Evolutionary conservation across 2,888 invertebrate genomes (phyloP), one percentile per base, ranked within the genome.

Genomic region (Hyppa rectilinea): DNA sequence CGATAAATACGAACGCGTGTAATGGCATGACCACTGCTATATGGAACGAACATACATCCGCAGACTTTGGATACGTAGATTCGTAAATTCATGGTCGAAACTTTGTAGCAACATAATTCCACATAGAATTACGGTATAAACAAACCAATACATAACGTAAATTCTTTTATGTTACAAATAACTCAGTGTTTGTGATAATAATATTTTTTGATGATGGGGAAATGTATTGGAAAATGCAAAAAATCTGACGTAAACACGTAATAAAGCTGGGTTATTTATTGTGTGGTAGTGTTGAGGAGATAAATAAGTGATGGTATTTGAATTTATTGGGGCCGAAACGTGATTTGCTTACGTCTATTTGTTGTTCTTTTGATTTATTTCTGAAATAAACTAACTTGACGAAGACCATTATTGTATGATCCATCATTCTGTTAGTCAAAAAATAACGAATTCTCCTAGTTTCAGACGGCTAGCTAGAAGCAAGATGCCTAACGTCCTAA

Each of bases 1-100:
- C 72, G 62, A 59, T 74, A 71, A 69, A 83, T 62, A 67, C 61
- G 59, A 50, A 69, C 26, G 60, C n/a, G 68, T 68, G 60, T 53
- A 71, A 75, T 63, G 40, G 63, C 36, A 68, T 71, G 55, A 34
- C 20, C 49, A 52, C 55, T 50, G 49, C 6, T 73, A n/a, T 50
- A 59, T 73, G 29, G 43, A 29, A 43, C 23, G 31, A 66, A 23
- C 17, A 43, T 43, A 50, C 38, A 23, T 55, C 23, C n/a, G 6
- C 29, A 60, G 17, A 59, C 6, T 55, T 53, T 0, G 20, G 10
- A n/a, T 62, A 45, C 47, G 43, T 66, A 34, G 43, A 49, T 59
- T 45, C 49, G 26, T 20, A 49, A 53, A 71, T 59, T 59, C 49
- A 75, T 31, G n/a, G 17, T 14, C 36, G 43, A 36, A 43, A 43